These are phyloP conservation scores for Crypturellus undulatus DNA, from an alignment of 2,113 vertebrate species.

Conservation along the genomic window DNA sequence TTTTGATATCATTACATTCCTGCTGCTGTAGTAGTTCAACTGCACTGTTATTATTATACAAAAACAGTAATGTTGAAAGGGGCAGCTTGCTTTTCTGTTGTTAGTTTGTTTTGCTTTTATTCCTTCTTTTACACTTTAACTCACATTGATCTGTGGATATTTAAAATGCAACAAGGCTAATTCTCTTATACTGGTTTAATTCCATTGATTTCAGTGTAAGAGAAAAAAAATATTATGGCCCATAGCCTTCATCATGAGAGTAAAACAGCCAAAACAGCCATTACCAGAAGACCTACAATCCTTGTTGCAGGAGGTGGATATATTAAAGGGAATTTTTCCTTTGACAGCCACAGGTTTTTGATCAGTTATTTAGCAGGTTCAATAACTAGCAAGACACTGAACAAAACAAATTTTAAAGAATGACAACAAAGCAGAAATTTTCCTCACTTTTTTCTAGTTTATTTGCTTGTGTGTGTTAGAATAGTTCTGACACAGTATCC, in stretches of 20 bases:
- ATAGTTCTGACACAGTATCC: neutral
- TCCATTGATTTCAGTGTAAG: neutral
- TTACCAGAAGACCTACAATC: neutral
- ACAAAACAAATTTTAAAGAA: neutral
- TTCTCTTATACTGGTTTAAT: neutral
- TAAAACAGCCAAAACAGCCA: neutral
- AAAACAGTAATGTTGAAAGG: neutral
- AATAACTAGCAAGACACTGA: neutral
- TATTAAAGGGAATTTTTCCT: neutral
- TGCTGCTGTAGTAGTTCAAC: neutral
- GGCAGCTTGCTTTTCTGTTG: fast-evolving
- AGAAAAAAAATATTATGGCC: neutral
- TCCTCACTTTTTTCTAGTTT: neutral
- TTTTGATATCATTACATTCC: neutral
- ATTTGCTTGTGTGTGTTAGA: neutral
- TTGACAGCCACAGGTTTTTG: neutral
- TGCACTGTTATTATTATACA: neutral
- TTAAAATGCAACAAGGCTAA: neutral
- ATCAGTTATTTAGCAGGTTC: neutral
- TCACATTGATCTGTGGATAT: neutral
- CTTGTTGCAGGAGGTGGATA: neutral
- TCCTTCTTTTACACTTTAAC: neutral
- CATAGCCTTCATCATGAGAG: neutral
- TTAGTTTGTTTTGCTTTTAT: neutral
- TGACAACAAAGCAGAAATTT: neutral